Base-by-base conservation (phyloP, 2,888 invertebrate genomes). In the Rhogogaster chlorosoma region DNA sequence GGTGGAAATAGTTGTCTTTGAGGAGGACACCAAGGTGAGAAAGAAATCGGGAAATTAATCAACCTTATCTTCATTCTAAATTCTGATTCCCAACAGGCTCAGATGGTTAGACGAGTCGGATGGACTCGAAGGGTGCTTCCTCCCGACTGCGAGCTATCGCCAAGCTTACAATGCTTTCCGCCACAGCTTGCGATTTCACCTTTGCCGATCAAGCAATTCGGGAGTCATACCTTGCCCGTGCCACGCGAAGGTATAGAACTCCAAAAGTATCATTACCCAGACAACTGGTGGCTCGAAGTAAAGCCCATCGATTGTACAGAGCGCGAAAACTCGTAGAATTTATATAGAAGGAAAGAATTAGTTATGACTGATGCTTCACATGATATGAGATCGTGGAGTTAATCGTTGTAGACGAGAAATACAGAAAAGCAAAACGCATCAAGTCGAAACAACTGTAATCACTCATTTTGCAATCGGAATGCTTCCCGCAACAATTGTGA, bases 191-290 rank as follows among this genome's bases (percentile, higher is more conserved):
- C 94, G 18, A 92, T 93, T 57, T 90, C 93, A 49, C 95, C 95
- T 0, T 91, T 95, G 84, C 94, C 94, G 42, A 89, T 90, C 18
- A 93, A 93, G 87, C 92, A 93, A 84, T 94, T 94, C 86, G 94
- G 94, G 5, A 93, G 93, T n/a, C 91, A 93, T 70, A 89, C 92
- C 22, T 91, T 95, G 75, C 95, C 95, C 12, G 94, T 94, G 22
- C 95, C 95, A 1, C 90, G 94, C 75, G 95, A 95, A 89, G 94
- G 94, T 83, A 94, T 95, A 61, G 95, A 95, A 91, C 92, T 95
- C 70, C 95, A 95, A 87, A 95, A 95, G 89, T 95, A 95, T 90
- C 94, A 95, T 80, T 95, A 94, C 89, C 95, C 94, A 1, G 93
- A 94, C 85, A 94, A 94, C 86, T 95, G 95, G 95, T 95, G 95